phyloP scores from a whole-genome alignment of 92 coral and sea anemone genomes.

The Porites cylindrica region DNA sequence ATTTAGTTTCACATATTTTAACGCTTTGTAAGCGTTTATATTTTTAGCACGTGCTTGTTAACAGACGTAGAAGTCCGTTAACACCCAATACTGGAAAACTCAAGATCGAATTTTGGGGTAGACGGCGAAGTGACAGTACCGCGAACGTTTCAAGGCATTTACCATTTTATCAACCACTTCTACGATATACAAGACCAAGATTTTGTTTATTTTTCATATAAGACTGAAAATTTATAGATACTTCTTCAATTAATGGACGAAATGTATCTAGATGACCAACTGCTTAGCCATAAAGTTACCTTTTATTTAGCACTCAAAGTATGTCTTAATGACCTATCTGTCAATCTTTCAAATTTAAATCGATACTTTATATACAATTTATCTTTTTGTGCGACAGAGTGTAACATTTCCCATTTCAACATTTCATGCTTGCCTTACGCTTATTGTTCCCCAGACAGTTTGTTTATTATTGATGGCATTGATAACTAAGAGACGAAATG shows the following conservation, averaged over 20 bases:
- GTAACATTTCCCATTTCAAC: not conserved
- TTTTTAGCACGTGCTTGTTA: not conserved
- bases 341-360: constrained; percentile 16
- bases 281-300: not conserved
- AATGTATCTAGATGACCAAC: not conserved
- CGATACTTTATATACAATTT: constrained; percentile 8
- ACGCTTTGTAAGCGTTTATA: constrained; percentile 3
- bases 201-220: no score
- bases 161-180: no score
- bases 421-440: constrained; percentile 12
- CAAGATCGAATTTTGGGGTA: no score
- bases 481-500: constrained; percentile 26
- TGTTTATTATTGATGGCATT: constrained; percentile 24
- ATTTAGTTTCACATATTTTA: no score
- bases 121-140: no score
- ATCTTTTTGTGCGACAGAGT: not conserved
- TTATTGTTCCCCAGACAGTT: not conserved
- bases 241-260: not conserved
- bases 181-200: no score
- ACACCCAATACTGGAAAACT: no score
- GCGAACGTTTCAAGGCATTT: no score
- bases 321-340: not conserved
- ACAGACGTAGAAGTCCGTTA: not conserved
- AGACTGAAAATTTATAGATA: no score
- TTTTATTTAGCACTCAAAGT: not conserved